These are phyloP conservation scores for Seladonia tumulorum DNA, from an alignment of 2,888 invertebrate genomes.

Conservation along the genomic window DNA sequence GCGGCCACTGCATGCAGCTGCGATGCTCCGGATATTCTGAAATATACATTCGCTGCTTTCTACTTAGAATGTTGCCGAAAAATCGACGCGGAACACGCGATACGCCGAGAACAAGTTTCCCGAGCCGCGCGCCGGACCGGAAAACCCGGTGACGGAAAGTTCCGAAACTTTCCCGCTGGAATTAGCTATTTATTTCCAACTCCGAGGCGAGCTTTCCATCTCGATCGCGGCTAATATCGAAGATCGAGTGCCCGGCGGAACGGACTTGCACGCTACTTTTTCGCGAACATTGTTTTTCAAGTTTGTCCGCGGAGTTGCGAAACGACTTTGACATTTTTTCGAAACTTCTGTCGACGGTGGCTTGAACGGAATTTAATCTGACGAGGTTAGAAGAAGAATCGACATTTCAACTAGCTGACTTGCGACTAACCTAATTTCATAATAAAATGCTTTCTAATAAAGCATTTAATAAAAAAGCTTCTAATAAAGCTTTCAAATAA, in stretches of 20 bases:
- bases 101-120: background rate
- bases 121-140: background rate
- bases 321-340: background rate
- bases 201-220: background rate
- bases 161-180: background rate
- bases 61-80: background rate
- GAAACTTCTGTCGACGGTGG: background rate
- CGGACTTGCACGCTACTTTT: background rate
- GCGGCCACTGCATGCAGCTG: background rate
- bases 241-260: background rate
- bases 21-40: background rate
- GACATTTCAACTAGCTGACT: too few relatives aligned
- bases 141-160: background rate
- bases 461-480: too few relatives aligned
- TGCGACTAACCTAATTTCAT: too few relatives aligned
- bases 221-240: background rate
- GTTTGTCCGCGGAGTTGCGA: background rate
- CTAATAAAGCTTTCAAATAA: too few relatives aligned
- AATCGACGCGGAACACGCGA: background rate
- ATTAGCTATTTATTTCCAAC: background rate
- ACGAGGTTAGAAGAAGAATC: background rate
- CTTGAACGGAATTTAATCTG: background rate
- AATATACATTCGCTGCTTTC: background rate
- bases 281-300: background rate
- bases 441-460: too few relatives aligned